Evolutionary conservation across 2,113 vertebrate species (phyloP).

Genomic region (Brachyistius frenatus): DNA sequence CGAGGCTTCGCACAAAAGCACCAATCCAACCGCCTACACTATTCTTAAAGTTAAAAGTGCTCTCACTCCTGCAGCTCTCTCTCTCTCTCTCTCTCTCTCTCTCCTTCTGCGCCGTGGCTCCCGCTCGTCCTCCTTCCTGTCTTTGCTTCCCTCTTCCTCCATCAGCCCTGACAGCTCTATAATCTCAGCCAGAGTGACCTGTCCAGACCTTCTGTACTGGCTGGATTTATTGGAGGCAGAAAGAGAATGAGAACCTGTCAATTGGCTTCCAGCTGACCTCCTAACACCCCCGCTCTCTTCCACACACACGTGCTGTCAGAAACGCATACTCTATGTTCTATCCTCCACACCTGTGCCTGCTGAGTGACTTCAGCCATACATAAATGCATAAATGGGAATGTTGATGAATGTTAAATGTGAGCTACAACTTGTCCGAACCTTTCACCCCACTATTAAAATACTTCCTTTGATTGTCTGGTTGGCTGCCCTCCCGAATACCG

Average conservation of each 20-base stretch:
- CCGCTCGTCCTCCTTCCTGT: slow-evolving; percentile 29
- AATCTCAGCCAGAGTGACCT: slow-evolving; percentile 62
- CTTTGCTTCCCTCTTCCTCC: slow-evolving; percentile 40
- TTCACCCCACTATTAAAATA: slow-evolving; percentile 10
- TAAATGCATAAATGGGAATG: slow-evolving; percentile 8
- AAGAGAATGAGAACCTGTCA: slow-evolving; percentile 63
- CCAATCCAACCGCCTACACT: slow-evolving; percentile 56
- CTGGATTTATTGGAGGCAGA: slow-evolving; percentile 62
- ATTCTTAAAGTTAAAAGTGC: slow-evolving; percentile 70
- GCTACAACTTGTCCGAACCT: slow-evolving; percentile 15
- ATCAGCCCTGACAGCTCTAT: slow-evolving; percentile 60
- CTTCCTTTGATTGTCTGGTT: slow-evolving; percentile 9
- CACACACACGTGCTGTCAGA: neutral
- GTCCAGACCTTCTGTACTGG: slow-evolving; percentile 41
- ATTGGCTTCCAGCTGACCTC: slow-evolving; percentile 44
- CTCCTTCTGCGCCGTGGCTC: neutral
- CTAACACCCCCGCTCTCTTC: neutral
- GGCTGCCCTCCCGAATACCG: neutral
- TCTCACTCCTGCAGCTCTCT: slow-evolving; percentile 32
- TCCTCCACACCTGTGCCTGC: neutral
- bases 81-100: slow-evolving; percentile 32
- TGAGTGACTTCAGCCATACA: slow-evolving; percentile 6
- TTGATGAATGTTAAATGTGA: slow-evolving; percentile 15
- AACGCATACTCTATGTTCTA: neutral
- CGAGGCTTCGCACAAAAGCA: slow-evolving; percentile 58